Conservation (phyloP, 2,113 vertebrate genomes). For the Myotis yumanensis region DNA sequence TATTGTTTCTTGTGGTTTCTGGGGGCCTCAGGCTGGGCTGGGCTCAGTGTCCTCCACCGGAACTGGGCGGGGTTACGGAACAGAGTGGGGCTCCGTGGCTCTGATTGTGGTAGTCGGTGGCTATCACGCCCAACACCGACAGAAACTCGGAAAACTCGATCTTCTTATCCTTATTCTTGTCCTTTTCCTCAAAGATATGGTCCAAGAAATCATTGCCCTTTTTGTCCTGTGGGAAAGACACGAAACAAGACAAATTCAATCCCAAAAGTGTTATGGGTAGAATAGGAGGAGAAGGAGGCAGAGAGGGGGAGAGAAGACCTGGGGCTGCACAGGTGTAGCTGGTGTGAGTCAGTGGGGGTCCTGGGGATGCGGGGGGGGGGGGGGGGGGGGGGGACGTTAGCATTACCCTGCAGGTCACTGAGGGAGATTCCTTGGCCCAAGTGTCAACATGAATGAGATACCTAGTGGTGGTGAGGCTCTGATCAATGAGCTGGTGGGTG, state of each 20-base stretch:
- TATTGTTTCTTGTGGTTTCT: background rate
- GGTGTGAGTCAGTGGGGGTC: accelerated
- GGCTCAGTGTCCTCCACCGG: background rate
- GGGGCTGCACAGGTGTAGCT: background rate
- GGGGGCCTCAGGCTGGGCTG: background rate
- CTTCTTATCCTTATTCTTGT: background rate
- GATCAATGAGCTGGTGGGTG: background rate
- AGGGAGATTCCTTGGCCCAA: no score
- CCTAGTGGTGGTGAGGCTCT: background rate
- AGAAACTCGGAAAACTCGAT: background rate
- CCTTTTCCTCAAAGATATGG: background rate
- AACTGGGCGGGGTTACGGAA: accelerated
- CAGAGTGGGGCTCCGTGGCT: accelerated
- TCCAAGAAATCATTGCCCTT: background rate
- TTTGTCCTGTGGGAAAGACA: background rate
- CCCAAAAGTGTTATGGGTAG: background rate
- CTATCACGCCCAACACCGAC: background rate
- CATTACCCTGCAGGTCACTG: background rate
- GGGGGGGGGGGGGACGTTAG: background rate
- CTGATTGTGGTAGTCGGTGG: background rate
- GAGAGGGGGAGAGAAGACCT: background rate
- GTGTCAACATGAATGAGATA: background rate
- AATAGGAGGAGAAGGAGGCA: background rate
- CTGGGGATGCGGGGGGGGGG: background rate
- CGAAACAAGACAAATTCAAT: background rate